Evolutionary conservation across 2,797 vertebrate genomes (phyloP), one percentile per base, ranked within the genome.

Genomic region (Novumbra hubbsi): DNA sequence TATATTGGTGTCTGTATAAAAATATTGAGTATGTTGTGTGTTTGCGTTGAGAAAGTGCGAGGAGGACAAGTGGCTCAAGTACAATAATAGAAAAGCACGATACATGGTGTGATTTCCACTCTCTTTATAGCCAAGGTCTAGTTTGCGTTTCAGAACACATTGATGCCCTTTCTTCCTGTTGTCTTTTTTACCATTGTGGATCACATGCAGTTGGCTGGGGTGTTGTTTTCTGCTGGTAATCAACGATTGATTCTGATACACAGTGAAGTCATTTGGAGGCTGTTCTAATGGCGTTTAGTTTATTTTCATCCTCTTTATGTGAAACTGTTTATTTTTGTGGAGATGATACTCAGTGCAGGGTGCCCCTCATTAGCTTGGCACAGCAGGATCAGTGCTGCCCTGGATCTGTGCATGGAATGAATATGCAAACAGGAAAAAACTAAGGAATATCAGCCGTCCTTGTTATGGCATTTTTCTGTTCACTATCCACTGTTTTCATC

Each of bases 391-490:
- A 84, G 76, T 73, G 80, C 75, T 84, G 76, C 75, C 77, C 80
- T 74, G 62, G 75, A 74, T 84, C 85, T 84, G 72, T 86, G 87
- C 84, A 81, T 68, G 19, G 32, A 77, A 80, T 83, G 78, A 80
- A 66, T 76, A 70, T 93, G 92, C 91, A 93, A 93, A 88, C 80
- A 72, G 85, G 81, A 86, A 83, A 83, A 85, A 88, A 87, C 86
- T 89, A 89, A 90, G 90, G 90, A 92, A 90, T 89, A 78, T 88
- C 87, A 89, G 91, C 91, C 90, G 91, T 92, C 81, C 81, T 72
- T 80, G 63, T 87, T 76, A 83, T 89, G 83, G 85, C 88, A 48
- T 72, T 70, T 69, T 65, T 85, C 84, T 80, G 86, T 83, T 87
- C 87, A 82, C n/a, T 65, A 72, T 83, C 78, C 72, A 78, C 74